Evolutionary conservation across 2,797 vertebrate genomes (phyloP), one percentile per base, ranked within the genome.

Genomic region (Bufotes viridis): DNA sequence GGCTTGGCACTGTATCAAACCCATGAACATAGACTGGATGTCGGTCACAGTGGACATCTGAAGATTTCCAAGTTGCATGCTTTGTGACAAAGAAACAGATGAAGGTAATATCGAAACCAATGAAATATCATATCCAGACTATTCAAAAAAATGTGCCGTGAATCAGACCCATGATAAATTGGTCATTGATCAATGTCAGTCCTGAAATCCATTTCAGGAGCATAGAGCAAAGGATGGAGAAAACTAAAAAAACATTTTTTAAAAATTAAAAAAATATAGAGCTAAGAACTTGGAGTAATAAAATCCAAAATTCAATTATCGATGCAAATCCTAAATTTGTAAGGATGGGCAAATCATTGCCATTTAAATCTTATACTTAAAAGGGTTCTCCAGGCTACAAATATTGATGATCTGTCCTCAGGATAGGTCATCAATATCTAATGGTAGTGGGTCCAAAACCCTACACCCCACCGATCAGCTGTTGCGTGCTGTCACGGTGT

Each of bases 21-120:
- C 42, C 70, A 55, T 14, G 51, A 34, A 82, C 61, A 67, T 34
- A 55, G 65, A 60, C 63, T 49, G 22, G 60, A 26, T 29, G 49
- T 22, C 58, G 65, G 61, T 80, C 75, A 81, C 76, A 34, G 55
- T 22, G 75, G 53, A 76, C 61, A 60, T 53, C 78, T 42, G 42
- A 84, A 53, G 17, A 49, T 80, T 81, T 69, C 72, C 53, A 80
- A 74, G 65, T 22, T 63, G 84, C 83, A 84, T 80, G 17, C 51
- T 29, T 53, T 29, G 76, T 88, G 87, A 84, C 82, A 74, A 8
- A 22, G 22, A 79, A 72, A 80, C 63, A 65, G 65, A 88, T 81
- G 76, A 85, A 88, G n/a, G 51, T 63, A 53, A 84, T 67, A 70
- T 70, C 7, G 34, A 60, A 80, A 81, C 53, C 69, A 80, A 81